Evolutionary conservation across 1,140 invertebrate species (phyloP), one percentile per base, ranked within the genome.

Genomic region (Augochlora pura): DNA sequence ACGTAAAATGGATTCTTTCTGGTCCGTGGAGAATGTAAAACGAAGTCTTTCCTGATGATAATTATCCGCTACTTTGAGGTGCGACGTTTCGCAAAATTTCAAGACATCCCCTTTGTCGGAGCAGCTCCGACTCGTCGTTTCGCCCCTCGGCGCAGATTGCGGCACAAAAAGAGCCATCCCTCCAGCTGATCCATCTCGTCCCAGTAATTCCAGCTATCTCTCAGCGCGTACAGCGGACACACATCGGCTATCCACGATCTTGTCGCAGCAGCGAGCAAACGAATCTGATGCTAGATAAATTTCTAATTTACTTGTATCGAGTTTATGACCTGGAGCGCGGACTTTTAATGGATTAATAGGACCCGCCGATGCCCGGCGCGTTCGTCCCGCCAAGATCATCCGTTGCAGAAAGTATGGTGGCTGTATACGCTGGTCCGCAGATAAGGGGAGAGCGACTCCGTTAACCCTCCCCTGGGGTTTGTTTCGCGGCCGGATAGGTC

Each of bases 281-380:
- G 68, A 74, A 74, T 63, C 65, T 64, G 77, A 82, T 74, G 77
- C 42, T 67, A 80, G 80, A 82, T 82, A 80, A 80, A 80, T 82
- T 82, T 82, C 80, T 73, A 79, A 80, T 82, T 82, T 82, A 79
- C 80, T 82, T 80, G 65, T 73, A 78, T 80, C 72, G 80, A 74
- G 77, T 79, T 80, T 68, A 68, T 70, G 66, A 64, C 75, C 49
- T 71, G 67, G 70, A 65, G 62, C 62, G 68, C 72, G 64, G 78
- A 54, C 63, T 52, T 74, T 74, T 82, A 82, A 80, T 69, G 49
- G 80, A 82, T 82, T 82, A 82, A 82, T 82, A 64, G 52, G 63
- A 64, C 60, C 52, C 52, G 49, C 77, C 79, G 76, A 81, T 77
- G 49, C 60, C 74, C 16, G 52, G 23, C 60, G 52, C 52, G 75